Base-by-base conservation (phyloP, 2,113 vertebrate genomes). In the Uropsilus gracilis region DNA sequence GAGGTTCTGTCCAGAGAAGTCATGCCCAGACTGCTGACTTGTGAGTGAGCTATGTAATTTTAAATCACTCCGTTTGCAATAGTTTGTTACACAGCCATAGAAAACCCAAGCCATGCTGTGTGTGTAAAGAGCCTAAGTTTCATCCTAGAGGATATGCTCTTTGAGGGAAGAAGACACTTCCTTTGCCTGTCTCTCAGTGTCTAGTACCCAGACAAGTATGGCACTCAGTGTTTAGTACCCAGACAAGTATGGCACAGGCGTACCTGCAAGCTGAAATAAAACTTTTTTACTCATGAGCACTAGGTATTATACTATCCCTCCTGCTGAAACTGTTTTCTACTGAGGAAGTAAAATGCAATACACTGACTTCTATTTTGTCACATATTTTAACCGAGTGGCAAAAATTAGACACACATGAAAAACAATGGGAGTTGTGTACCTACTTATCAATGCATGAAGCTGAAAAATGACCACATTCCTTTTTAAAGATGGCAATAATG, bases 391-490 rank as follows among this genome's bases (percentile, higher is more conserved):
- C 22, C 92, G 8, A 94, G 53, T 8, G 6, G 48, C 50, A 96
- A 95, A 95, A 89, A 89, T 87, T 69, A 90, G 63, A 78, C 68
- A 72, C 82, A 96, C 57, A 80, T 94, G 80, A 94, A 97, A 95
- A 97, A 94, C 83, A 88, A 64, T 6, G 1, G 30, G 28, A 93
- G 34, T 72, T 91, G 28, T 87, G 34, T 83, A 86, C 96, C 53
- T 32, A 89, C 84, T 89, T 94, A 94, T 75, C 80, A 95, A 94
- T 97, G 87, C 68, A 89, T 63, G 87, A 95, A 92, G 32, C 80
- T 96, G 61, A 94, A 95, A 83, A 93, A 97, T 81, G 89, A 46
- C 57, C 94, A 95, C 71, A 46, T 97, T 95, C 94, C 90, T 97
- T 94, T 94, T 94, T 89, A 96, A 96, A 86, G 84, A 96, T 90